Base-by-base conservation (phyloP, 2,113 vertebrate species). In the Halcyon malimbica region DNA sequence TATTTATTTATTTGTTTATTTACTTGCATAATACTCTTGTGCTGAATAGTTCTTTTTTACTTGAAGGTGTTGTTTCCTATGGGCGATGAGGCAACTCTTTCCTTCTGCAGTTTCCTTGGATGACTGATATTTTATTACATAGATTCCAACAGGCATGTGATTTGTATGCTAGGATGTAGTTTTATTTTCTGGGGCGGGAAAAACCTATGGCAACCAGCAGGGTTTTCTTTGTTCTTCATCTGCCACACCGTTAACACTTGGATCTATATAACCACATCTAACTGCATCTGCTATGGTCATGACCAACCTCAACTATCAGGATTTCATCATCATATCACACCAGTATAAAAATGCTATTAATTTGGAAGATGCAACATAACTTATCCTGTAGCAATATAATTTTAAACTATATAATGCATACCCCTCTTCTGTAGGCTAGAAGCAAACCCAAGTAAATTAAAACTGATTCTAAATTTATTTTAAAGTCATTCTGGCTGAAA, bases 51-150 rank as follows among this genome's bases (percentile, higher is more conserved):
- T 96, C 39, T 96, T 93, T 96, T 94, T 95, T 68, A 82, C 92
- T 97, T 94, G 78, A 93, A 96, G 93, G 87, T 98, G 64, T 97
- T 97, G 64, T 93, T 97, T 94, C 90, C 94, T 91, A 74, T 81
- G 87, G 87, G 93, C 41, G 76, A 96, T 96, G 96, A 95, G 78
- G 63, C 90, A 93, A 68, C 76, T 92, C 77, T 96, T 96, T 96
- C 82, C 85, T 96, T 94, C 96, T 93, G 87, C 90, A 97, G 92
- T 70, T 96, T 89, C 85, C 80, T 86, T 83, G 87, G 95, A 97
- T 96, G 96, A 83, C 92, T 96, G 96, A 96, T 95, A 96, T 93
- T 95, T 96, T 97, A 87, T 96, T 96, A 51, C 94, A 87, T 96
- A 95, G 85, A 93, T 94, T 90, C 59, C 83, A 77, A 88, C 87